Base-by-base conservation (phyloP, 2,113 vertebrate genomes). In the Sarotherodon lohbergeri region DNA sequence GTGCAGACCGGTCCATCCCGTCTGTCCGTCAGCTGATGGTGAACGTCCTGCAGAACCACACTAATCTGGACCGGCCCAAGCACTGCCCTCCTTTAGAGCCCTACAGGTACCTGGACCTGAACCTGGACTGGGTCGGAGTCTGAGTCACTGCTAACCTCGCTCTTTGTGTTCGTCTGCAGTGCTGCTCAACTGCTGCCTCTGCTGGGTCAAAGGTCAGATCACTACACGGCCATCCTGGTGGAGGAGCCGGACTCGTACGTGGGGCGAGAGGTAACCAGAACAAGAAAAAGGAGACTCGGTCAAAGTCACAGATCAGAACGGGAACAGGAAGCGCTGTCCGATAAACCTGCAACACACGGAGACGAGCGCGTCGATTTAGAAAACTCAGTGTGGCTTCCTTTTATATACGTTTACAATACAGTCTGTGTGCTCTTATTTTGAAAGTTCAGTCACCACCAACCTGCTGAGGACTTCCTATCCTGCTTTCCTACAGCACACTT, bases 1-100 rank as follows among this genome's bases (percentile, higher is more conserved):
- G 97, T 84, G 95, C 96, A 3, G 97, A 99, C 88, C 90, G 98
- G 78, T 96, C 97, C 81, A 95, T 97, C 84, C 97, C 95, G 76
- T 97, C 97, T 0, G 93, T 99, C 9, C 95, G 98, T 11, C 97
- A 96, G 88, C 90, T 97, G 46, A 98, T 99, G 97, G 94, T 99
- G 6, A 96, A 98, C 88, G 97, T 99, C 91, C 95, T 99, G 5
- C 98, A 99, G 97, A 98, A 98, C 92, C 97, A 98, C 88, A 97
- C 98, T 2, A 95, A 85, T 7, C 93, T 93, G 81, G 9, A 93
- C 80, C 90, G 96, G 48, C 98, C 98, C 0, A 94, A 96, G 0
- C 96, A 91, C 11, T 98, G 97, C 93, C 98, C 98, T 0, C 84
- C 92, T 0, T 61, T 99, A 76, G 96, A 97, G 2, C 97, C 98